A percentile compares a stretch with the other conserved stretches of the same genome.
These are phyloP conservation scores for Urosaurus nigricauda DNA, from an alignment of 2,797 vertebrate genomes.

Conservation along the genomic window DNA sequence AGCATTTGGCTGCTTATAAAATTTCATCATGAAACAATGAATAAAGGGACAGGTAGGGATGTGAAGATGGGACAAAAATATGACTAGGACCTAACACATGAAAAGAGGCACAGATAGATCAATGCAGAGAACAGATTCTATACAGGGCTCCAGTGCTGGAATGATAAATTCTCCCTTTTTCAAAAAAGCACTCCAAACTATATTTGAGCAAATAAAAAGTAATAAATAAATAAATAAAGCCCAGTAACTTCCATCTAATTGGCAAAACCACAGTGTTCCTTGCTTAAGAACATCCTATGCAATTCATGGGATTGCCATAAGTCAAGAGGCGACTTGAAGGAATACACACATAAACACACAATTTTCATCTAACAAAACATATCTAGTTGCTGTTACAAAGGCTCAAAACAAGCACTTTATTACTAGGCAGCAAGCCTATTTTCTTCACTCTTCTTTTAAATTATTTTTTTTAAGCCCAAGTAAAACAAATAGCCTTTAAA, in stretches of 20 bases:
- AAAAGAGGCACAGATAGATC: constrained; percentile 41
- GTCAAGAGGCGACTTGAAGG: too few species aligned
- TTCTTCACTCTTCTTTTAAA: not conserved
- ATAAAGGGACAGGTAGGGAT: constrained; percentile 21
- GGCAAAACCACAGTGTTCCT: too few species aligned
- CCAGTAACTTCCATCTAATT: constrained; percentile 4
- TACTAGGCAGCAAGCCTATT: not conserved
- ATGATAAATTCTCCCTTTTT: constrained; percentile 60
- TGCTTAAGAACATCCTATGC: too few species aligned
- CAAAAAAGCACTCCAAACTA: constrained; percentile 13
- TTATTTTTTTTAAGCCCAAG: not conserved
- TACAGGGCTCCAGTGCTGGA: constrained; percentile 47
- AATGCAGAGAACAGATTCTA: constrained; percentile 44
- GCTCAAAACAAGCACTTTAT: constrained; percentile 17
- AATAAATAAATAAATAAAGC: too few species aligned
- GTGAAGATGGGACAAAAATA: constrained; percentile 53
- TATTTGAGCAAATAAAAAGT: constrained; percentile 1
- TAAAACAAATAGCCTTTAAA: not conserved
- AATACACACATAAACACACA: not conserved
- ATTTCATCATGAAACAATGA: constrained; percentile 53
- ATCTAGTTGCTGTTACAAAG: not conserved
- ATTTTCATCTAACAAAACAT: constrained; percentile 16
- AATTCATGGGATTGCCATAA: too few species aligned
- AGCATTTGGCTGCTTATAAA: constrained; percentile 45
- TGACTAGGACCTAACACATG: constrained; percentile 43